phyloP scores from a whole-genome alignment of 2,113 vertebrate species.

The Donacobius atricapilla region DNA sequence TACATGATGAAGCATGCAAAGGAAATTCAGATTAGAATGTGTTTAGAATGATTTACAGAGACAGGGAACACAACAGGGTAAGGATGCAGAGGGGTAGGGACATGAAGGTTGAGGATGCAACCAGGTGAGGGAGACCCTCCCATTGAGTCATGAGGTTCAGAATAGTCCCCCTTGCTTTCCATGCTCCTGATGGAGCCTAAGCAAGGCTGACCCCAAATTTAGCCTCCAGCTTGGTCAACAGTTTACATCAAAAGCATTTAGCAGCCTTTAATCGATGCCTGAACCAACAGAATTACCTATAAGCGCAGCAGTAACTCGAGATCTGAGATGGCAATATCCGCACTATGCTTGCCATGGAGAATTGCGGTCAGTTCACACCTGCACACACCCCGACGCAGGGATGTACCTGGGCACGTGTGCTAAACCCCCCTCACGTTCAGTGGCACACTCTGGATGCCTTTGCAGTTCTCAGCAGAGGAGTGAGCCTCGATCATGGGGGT shows the following conservation, averaged over 20 bases:
- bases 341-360: rapidly evolving
- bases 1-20: background rate
- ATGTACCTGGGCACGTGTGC: no score
- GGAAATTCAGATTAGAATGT: background rate
- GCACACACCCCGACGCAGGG: background rate
- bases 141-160: background rate
- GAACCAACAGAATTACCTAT: background rate
- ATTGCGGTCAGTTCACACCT: background rate
- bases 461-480: background rate
- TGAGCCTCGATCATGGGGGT: rapidly evolving
- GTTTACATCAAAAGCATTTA: background rate
- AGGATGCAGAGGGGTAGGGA: background rate
- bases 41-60: background rate
- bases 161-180: background rate
- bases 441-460: background rate
- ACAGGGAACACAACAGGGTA: background rate
- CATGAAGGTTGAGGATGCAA: background rate
- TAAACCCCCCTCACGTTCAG: background rate
- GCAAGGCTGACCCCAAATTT: background rate
- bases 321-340: background rate
- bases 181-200: background rate
- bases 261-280: rapidly evolving
- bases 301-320: background rate
- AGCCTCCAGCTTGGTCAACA: background rate
- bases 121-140: no score